phyloP scores from a whole-genome alignment of 2,113 vertebrate genomes.

The Pseudolaguvia tuberculata region DNA sequence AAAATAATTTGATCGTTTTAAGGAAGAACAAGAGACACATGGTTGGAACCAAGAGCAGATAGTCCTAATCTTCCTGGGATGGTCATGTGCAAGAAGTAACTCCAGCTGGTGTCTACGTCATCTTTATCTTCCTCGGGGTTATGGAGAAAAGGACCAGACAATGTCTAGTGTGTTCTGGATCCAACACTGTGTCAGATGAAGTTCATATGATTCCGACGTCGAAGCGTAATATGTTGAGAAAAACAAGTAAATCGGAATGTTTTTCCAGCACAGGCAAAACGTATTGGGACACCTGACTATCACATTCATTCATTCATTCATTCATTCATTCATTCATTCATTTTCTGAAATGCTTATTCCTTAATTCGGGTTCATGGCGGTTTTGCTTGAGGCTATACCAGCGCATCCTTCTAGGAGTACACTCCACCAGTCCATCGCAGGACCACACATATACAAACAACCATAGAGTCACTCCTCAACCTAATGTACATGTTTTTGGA shows the following conservation, averaged over 20 bases:
- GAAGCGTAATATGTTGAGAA: background rate
- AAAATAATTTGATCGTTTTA: background rate
- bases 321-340: no score
- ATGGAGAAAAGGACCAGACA: background rate
- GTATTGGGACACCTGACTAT: no score
- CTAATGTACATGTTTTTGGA: no score
- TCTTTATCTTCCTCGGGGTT: background rate
- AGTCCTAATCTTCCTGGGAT: background rate
- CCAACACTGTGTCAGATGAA: background rate
- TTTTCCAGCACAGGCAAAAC: no score
- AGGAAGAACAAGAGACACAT: background rate
- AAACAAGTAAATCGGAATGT: background rate
- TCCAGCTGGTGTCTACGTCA: conserved; percentile 19
- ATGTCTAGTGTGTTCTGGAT: background rate
- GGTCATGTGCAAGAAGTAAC: background rate
- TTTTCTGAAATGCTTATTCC: no score
- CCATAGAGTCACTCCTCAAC: no score
- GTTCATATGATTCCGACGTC: background rate
- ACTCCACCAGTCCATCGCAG: no score
- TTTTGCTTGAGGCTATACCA: no score
- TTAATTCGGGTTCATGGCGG: no score
- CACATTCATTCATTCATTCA: no score
- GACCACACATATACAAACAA: no score
- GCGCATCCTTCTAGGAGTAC: no score
- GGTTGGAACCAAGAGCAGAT: conserved; percentile 1